A percentile compares a stretch with the other conserved stretches of the same genome.
Conservation (phyloP, 2,888 invertebrate genomes). For the Cryptus armator region DNA sequence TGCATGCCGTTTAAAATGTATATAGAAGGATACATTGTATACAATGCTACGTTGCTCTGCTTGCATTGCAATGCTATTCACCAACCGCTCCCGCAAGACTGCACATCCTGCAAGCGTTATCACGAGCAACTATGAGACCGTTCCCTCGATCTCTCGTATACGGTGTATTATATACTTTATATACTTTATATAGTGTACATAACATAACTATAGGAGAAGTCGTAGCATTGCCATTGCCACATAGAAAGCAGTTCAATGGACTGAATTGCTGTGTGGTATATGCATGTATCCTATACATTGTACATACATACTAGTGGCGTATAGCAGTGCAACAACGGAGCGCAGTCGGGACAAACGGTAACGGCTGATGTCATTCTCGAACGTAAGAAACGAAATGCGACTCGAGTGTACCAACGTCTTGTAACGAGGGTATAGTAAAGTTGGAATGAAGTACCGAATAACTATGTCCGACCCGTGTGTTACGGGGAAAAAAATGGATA, state of each 20-base stretch:
- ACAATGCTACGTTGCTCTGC: conserved; percentile 19
- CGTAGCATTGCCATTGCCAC: conserved; percentile 45
- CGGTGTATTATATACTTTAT: background rate
- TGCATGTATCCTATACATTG: conserved; percentile 4
- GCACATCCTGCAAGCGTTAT: conserved; percentile 59
- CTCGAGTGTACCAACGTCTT: background rate
- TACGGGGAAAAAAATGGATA: background rate
- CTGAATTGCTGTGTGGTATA: conserved; percentile 8
- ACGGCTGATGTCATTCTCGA: conserved; percentile 28
- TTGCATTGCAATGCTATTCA: conserved; percentile 19
- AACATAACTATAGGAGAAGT: conserved; percentile 4
- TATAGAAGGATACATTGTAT: conserved; percentile 34
- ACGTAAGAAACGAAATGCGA: conserved; percentile 25
- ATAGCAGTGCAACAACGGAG: conserved; percentile 7
- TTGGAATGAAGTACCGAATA: conserved; percentile 17
- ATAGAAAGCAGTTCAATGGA: conserved; percentile 51
- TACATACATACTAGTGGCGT: background rate
- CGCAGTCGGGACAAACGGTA: conserved; percentile 33
- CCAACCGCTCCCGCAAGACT: conserved; percentile 33
- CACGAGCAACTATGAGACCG: conserved; percentile 37
- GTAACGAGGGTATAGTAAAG: conserved; percentile 7
- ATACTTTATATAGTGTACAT: background rate
- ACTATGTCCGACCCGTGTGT: background rate
- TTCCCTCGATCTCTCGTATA: conserved; percentile 27
- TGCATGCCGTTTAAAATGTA: background rate